These are phyloP conservation scores for Ommatoiulus sabulosus DNA, from an alignment of 2,888 invertebrate species.

Conservation along the genomic window DNA sequence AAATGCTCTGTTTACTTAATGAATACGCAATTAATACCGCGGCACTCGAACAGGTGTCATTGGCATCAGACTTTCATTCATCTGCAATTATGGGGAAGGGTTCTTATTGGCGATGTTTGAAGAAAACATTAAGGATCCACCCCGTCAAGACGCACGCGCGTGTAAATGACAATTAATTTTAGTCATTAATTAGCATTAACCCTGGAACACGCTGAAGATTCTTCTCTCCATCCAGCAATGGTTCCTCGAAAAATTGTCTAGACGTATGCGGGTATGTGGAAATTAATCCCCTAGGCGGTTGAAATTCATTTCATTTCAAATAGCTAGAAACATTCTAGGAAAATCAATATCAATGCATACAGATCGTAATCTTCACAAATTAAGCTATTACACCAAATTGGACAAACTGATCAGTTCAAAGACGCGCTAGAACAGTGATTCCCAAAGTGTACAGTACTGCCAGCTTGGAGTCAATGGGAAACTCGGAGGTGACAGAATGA, in stretches of 20 bases:
- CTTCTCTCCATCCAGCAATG: background rate
- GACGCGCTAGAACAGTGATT: too few species aligned
- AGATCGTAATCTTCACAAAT: too few species aligned
- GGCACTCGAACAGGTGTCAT: background rate
- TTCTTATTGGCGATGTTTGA: background rate
- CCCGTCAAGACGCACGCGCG: background rate
- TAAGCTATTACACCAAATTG: too few species aligned
- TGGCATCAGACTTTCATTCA: background rate
- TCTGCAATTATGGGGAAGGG: background rate
- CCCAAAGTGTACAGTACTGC: too few species aligned
- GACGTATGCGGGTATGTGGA: background rate
- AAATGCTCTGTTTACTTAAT: background rate
- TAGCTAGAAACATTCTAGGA: too few species aligned
- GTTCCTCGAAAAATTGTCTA: background rate
- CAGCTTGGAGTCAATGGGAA: too few species aligned
- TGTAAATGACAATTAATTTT: conserved; percentile 12
- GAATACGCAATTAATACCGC: background rate
- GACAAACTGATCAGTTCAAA: too few species aligned
- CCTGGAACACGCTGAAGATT: background rate
- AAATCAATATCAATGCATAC: too few species aligned
- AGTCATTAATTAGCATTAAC: background rate
- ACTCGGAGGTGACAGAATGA: too few species aligned
- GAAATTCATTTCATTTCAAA: background rate
- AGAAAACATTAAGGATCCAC: background rate
- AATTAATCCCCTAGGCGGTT: background rate